Percentiles rank a stretch among this genome's conserved stretches.
Evolutionary conservation across 2,797 vertebrate genomes (phyloP).

Genomic region (Setipinna tenuifilis): DNA sequence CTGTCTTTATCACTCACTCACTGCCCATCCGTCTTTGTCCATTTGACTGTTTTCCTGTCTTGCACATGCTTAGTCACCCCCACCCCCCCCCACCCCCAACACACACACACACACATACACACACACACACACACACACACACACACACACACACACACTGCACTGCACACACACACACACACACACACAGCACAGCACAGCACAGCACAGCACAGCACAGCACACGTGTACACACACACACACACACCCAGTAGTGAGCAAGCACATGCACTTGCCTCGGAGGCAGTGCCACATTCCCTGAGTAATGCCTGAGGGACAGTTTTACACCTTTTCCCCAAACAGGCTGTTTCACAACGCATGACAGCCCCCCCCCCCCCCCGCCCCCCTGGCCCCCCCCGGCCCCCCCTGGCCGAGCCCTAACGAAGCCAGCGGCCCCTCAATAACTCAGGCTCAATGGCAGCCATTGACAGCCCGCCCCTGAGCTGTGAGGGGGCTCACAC

Average conservation of each 20-base stretch:
- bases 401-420: conserved; percentile 36
- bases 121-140: background rate
- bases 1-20: background rate
- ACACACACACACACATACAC: background rate
- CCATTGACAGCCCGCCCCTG: conserved; percentile 41
- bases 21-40: background rate
- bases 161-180: background rate
- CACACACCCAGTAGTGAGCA: background rate
- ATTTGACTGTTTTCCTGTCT: background rate
- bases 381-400: conserved; percentile 34
- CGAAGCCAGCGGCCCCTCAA: conserved; percentile 29
- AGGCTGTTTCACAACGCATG: conserved; percentile 15
- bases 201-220: background rate
- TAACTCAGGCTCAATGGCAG: conserved; percentile 47
- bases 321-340: conserved; percentile 37
- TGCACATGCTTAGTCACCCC: conserved; percentile 18
- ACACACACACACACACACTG: too few relatives aligned
- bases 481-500: too few relatives aligned
- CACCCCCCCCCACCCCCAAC: conserved; percentile 46
- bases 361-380: conserved; percentile 34
- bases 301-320: conserved; percentile 11
- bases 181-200: background rate
- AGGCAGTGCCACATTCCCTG: conserved; percentile 20
- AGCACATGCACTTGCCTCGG: conserved; percentile 27
- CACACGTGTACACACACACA: background rate